phyloP scores from a whole-genome alignment of 2,797 vertebrate species.

The Galagoides demidoff region DNA sequence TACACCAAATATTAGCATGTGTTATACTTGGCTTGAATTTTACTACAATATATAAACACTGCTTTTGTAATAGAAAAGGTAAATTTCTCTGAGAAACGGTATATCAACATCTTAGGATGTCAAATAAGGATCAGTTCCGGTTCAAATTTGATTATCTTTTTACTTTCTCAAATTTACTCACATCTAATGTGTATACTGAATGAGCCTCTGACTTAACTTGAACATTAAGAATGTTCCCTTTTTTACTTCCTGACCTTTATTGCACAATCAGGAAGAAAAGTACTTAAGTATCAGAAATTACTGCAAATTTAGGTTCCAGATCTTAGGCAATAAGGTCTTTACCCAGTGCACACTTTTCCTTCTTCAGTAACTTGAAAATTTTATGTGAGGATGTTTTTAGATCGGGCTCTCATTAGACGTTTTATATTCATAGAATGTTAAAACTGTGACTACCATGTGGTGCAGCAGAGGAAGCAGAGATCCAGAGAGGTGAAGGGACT shows the following conservation, averaged over 20 bases:
- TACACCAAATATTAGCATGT: constrained; percentile 25
- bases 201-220: constrained; percentile 54
- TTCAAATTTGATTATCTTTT: constrained; percentile 67
- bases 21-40: neutral
- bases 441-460: neutral
- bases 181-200: neutral
- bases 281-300: constrained; percentile 65
- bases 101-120: constrained; percentile 49
- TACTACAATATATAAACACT: constrained; percentile 22
- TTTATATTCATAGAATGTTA: constrained; percentile 44
- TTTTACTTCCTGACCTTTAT: constrained; percentile 72
- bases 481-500: neutral
- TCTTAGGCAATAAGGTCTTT: constrained; percentile 58
- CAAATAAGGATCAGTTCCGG: neutral
- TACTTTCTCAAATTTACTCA: constrained; percentile 36
- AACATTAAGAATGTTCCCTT: constrained; percentile 58
- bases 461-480: constrained; percentile 7
- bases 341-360: neutral
- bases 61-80: constrained; percentile 46
- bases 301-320: constrained; percentile 59
- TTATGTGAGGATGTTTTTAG: constrained; percentile 30
- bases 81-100: constrained; percentile 33
- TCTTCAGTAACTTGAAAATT: constrained; percentile 48
- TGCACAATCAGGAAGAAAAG: constrained; percentile 70
- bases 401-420: constrained; percentile 8